Evolutionary conservation across 2,113 vertebrate genomes (phyloP).

Genomic region (Brachyistius frenatus): DNA sequence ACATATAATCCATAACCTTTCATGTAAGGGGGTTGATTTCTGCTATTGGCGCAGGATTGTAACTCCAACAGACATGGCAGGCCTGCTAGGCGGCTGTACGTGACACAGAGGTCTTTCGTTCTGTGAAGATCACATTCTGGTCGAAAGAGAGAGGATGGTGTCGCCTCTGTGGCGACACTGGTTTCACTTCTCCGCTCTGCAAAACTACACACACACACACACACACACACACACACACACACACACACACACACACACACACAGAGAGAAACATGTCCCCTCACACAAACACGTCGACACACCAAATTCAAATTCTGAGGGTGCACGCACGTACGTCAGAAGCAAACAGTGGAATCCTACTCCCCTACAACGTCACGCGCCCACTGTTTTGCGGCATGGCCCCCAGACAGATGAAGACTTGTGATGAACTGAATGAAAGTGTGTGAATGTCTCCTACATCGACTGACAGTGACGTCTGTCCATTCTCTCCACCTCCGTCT

Average conservation of each 20-base stretch:
- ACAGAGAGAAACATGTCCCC: too few species aligned
- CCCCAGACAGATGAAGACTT: slow-evolving; percentile 50
- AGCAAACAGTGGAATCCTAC: slow-evolving; percentile 76
- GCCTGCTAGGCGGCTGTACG: neutral
- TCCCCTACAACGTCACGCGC: slow-evolving; percentile 71
- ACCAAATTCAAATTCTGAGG: slow-evolving; percentile 20
- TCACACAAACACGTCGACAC: too few species aligned
- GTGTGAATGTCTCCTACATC: slow-evolving; percentile 71
- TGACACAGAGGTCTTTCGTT: slow-evolving; percentile 27
- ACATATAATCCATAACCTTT: slow-evolving; percentile 26
- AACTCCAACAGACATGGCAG: slow-evolving; percentile 33
- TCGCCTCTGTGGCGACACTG: slow-evolving; percentile 48
- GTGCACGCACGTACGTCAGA: slow-evolving; percentile 64
- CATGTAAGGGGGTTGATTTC: slow-evolving; percentile 10
- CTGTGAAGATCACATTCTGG: slow-evolving; percentile 34
- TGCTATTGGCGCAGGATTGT: neutral
- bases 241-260: too few species aligned
- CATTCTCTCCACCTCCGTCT: slow-evolving; percentile 56
- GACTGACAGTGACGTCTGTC: slow-evolving; percentile 70
- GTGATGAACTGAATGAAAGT: slow-evolving; percentile 64
- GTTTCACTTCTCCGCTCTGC: slow-evolving; percentile 82
- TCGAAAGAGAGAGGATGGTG: slow-evolving; percentile 38
- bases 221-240: neutral
- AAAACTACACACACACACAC: slow-evolving; percentile 51
- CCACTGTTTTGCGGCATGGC: slow-evolving; percentile 51